These are phyloP conservation scores for Caranx melampygus DNA, from an alignment of 2,113 vertebrate species.

Conservation along the genomic window DNA sequence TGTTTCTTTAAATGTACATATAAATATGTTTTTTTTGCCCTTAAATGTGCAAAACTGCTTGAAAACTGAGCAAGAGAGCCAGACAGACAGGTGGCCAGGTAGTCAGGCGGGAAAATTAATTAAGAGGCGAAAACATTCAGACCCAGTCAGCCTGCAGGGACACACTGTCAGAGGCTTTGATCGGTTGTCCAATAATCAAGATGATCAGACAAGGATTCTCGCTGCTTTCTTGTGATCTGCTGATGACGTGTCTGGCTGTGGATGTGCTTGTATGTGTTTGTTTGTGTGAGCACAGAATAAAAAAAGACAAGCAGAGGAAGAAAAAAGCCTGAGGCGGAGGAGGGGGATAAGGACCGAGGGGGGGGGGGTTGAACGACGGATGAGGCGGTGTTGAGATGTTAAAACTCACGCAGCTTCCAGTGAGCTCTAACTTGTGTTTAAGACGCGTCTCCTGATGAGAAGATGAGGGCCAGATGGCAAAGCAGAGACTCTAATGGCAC, in stretches of 20 bases:
- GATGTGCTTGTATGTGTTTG: background rate
- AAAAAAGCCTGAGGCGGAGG: constrained; percentile 11
- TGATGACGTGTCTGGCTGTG: background rate
- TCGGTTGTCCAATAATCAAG: constrained; percentile 45
- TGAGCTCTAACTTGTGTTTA: constrained; percentile 15
- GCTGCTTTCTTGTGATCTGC: constrained; percentile 30
- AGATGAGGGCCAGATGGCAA: constrained; percentile 56
- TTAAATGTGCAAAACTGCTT: background rate
- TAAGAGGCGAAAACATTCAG: constrained; percentile 32
- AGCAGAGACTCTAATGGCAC: constrained; percentile 21
- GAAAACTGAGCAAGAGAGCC: background rate
- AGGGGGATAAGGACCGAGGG: background rate
- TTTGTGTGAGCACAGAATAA: background rate
- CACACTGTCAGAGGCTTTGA: constrained; percentile 48
- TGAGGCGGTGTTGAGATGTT: background rate
- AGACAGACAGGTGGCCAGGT: constrained; percentile 48
- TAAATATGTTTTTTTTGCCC: too few species aligned
- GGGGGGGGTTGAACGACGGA: background rate
- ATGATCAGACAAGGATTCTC: constrained; percentile 35
- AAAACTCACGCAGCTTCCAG: background rate
- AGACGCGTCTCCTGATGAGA: constrained; percentile 16
- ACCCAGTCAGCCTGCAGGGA: constrained; percentile 41
- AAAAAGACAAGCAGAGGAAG: constrained; percentile 8
- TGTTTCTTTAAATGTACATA: too few species aligned
- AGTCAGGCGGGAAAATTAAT: constrained; percentile 42